Evolutionary conservation across 2,113 vertebrate genomes (phyloP).

Genomic region (Penelope pileata): DNA sequence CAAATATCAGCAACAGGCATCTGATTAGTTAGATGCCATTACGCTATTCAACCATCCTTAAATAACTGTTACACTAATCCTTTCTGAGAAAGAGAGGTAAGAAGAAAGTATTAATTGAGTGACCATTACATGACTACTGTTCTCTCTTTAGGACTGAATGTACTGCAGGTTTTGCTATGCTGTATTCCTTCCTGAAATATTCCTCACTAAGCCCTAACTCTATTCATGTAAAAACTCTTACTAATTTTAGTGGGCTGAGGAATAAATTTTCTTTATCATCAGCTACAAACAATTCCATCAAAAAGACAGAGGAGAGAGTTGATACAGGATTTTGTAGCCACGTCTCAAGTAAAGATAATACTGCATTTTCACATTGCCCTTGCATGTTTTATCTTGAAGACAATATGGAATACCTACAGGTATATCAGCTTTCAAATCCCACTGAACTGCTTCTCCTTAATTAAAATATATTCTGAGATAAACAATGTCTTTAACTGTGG

Average conservation of each 20-base stretch:
- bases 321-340: background rate
- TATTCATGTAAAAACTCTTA: background rate
- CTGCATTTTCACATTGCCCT: background rate
- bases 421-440: background rate
- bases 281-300: background rate
- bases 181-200: slow-evolving; percentile 42
- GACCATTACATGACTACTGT: background rate
- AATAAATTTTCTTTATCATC: background rate
- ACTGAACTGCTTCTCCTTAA: background rate
- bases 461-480: background rate
- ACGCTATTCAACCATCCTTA: background rate
- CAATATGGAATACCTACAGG: background rate
- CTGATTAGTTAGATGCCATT: background rate
- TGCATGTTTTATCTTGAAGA: background rate
- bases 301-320: background rate
- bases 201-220: background rate
- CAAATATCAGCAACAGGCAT: background rate
- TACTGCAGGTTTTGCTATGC: background rate
- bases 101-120: background rate
- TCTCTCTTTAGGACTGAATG: slow-evolving; percentile 24
- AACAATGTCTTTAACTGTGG: background rate
- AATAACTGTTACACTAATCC: slow-evolving; percentile 44
- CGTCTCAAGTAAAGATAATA: background rate
- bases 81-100: slow-evolving; percentile 50
- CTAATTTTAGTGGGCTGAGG: background rate